Percentiles rank a stretch among this genome's conserved stretches.
Conservation (phyloP, 2,113 vertebrate species). For the Emberiza fucata region DNA sequence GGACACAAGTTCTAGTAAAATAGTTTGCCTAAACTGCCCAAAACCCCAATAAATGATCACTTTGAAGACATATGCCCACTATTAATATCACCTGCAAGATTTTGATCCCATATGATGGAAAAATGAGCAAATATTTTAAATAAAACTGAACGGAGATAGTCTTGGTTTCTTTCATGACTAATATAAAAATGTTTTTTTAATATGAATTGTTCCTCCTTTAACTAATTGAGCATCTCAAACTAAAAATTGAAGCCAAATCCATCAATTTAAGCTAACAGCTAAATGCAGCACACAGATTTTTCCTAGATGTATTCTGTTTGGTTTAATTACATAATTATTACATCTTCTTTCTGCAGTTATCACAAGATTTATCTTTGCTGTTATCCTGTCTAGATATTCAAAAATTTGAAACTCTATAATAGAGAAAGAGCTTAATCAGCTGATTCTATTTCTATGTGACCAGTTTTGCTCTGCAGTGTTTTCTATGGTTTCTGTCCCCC, state of each 20-base stretch:
- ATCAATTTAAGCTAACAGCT: neutral
- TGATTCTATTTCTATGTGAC: neutral
- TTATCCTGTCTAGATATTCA: neutral
- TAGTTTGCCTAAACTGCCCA: neutral
- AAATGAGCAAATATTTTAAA: neutral
- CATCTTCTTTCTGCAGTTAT: neutral
- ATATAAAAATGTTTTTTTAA: neutral
- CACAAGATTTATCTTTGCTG: neutral
- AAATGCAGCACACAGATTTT: neutral
- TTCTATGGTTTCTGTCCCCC: neutral
- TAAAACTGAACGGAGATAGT: neutral
- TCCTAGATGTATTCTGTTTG: neutral
- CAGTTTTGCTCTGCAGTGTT: neutral
- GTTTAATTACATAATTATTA: neutral
- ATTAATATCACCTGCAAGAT: neutral
- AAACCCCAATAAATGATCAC: neutral
- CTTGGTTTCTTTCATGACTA: neutral
- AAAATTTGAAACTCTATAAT: fast-evolving
- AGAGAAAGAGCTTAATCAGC: neutral
- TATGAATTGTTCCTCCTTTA: neutral
- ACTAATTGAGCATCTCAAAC: neutral
- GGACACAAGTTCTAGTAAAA: neutral
- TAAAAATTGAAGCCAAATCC: neutral
- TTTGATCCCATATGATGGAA: neutral
- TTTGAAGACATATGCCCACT: neutral